These are phyloP conservation scores for Paracanthobrama guichenoti DNA, from an alignment of 2,113 vertebrate species.

Conservation along the genomic window DNA sequence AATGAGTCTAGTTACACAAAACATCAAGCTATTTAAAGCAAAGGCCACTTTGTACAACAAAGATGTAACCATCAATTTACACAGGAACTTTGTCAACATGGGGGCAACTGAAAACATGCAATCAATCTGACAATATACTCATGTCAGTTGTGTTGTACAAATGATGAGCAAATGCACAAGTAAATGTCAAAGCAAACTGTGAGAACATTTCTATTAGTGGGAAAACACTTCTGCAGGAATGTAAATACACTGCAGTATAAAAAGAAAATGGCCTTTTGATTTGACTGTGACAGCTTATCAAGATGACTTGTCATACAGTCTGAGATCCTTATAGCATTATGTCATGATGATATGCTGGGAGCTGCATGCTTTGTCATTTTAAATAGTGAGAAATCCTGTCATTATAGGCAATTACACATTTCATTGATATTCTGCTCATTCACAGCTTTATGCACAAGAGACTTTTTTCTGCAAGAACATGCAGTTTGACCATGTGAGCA, in stretches of 20 bases:
- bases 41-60: not conserved
- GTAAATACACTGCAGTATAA: not conserved
- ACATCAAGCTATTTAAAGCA: not conserved
- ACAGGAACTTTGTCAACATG: conserved; percentile 3
- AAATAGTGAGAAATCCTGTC: not conserved
- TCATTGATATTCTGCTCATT: conserved; percentile 4
- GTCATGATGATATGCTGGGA: not conserved
- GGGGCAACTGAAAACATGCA: conserved; percentile 42
- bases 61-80: conserved; percentile 16
- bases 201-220: conserved; percentile 37
- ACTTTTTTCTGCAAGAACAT: not conserved
- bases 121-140: conserved; percentile 36
- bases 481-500: not conserved
- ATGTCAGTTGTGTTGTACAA: not conserved
- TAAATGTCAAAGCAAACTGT: conserved; percentile 49
- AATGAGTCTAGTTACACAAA: not conserved
- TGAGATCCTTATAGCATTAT: not conserved
- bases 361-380: not conserved
- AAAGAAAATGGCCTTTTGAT: not conserved
- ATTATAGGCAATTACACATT: conserved; percentile 1
- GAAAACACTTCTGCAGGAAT: conserved; percentile 12
- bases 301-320: not conserved
- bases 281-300: conserved; percentile 19
- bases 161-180: not conserved
- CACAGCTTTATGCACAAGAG: not conserved